Base-by-base conservation (phyloP, 2,797 vertebrate genomes). In the Kryptopterus vitreolus region DNA sequence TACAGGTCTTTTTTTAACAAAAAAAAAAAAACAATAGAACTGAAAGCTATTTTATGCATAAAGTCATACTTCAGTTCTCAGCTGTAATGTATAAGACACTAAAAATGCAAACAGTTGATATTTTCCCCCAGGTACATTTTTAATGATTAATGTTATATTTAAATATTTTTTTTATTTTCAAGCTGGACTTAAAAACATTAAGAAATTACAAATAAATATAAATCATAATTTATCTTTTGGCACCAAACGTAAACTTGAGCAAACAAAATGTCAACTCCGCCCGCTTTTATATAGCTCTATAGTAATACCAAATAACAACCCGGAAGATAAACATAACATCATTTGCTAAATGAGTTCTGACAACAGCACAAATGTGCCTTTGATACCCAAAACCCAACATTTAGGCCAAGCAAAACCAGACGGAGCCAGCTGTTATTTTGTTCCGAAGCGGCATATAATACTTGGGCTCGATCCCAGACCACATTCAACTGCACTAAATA, bases 331-430 rank as follows among this genome's bases (percentile, higher is more conserved):
- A 72, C 80, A 77, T 68, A 77, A 80, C 50, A 78, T 70, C 74
- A 43, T 78, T 62, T 59, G 50, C 76, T 68, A 85, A 81, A 85
- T 46, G 70, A 78, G 68, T 31, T 59, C 58, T 79, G 72, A 81
- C 79, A 79, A 82, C 81, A 52, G 81, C 81, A 83, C 58, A 85
- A 79, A 83, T 83, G 61, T 58, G 52, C 70, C 74, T 83, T 80
- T 83, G 73, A 83, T 77, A 85, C 76, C 55, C 74, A 71, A 83
- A 85, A 73, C 76, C 76, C 66, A 65, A 78, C 76, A 20, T 85
- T 85, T 72, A 61, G 63, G 79, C 71, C 71, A 76, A 81, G 55
- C 71, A 65, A 82, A 70, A 75, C 46, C 80, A 81, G 81, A 73
- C 69, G 18, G 61, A 81, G 76, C 70, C 81, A 82, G 55, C 33